Percentiles rank a stretch among this genome's conserved stretches.
Evolutionary conservation across 2,888 invertebrate species (phyloP).

Genomic region (Litoditis marina): DNA sequence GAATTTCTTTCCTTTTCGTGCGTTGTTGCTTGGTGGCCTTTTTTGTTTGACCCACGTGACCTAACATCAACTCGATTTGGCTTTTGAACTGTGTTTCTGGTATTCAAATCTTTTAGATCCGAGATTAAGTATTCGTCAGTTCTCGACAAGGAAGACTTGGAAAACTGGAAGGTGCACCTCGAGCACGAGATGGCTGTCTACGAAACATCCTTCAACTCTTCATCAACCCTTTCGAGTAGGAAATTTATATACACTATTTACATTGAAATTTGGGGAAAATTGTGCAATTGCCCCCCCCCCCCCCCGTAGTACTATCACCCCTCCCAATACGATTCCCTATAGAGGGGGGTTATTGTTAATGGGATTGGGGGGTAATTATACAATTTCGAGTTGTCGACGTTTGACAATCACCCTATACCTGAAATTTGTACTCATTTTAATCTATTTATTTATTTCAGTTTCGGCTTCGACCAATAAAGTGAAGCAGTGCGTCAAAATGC

Average conservation of each 20-base stretch:
- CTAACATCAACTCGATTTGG: neutral
- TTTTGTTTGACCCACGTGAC: no score
- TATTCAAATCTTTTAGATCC: conserved; percentile 31
- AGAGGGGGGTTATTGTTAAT: no score
- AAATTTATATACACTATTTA: neutral
- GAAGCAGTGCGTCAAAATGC: conserved; percentile 58
- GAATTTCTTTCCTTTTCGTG: no score
- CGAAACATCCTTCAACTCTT: conserved; percentile 28
- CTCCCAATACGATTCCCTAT: no score
- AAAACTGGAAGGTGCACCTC: conserved; percentile 26
- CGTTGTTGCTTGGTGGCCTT: no score
- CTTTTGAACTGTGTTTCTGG: no score
- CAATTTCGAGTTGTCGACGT: no score
- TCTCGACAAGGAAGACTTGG: conserved; percentile 41
- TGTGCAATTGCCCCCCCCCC: no score
- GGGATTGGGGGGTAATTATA: no score
- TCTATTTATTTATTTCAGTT: conserved; percentile 23
- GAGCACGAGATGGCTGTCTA: conserved; percentile 28
- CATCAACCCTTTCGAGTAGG: conserved; percentile 26
- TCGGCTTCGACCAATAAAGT: conserved; percentile 25
- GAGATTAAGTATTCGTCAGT: conserved; percentile 28
- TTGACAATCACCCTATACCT: no score
- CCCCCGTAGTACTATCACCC: no score
- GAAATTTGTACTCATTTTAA: neutral
- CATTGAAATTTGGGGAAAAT: no score